phyloP scores from a whole-genome alignment of 2,113 vertebrate genomes.

The Barnardius zonarius region DNA sequence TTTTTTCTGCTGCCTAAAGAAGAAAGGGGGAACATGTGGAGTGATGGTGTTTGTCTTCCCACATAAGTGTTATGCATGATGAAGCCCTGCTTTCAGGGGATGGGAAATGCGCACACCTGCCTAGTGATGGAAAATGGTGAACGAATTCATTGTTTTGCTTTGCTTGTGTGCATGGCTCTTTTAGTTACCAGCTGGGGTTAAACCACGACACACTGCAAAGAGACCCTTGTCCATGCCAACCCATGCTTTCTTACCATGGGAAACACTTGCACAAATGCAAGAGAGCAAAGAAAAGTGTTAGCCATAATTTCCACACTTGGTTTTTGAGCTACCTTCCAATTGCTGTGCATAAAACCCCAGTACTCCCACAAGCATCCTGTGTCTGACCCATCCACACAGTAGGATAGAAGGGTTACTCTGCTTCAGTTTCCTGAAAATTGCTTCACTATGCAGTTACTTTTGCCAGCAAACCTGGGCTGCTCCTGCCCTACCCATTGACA shows the following conservation, averaged over 20 bases:
- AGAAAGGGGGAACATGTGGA: not conserved
- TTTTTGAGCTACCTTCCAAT: not conserved
- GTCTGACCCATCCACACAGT: not conserved
- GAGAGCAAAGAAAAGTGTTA: fast-evolving
- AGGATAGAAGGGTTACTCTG: not conserved
- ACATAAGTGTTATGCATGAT: not conserved
- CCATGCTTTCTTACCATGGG: not conserved
- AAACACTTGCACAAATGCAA: not conserved
- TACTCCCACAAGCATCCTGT: not conserved
- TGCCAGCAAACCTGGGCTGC: not conserved
- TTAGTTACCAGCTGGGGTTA: not conserved
- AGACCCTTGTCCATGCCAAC: not conserved
- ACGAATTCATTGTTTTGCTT: not conserved
- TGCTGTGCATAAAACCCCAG: not conserved
- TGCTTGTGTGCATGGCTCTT: not conserved
- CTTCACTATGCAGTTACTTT: not conserved
- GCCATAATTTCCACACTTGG: not conserved
- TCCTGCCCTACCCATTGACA: not conserved
- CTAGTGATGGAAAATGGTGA: not conserved
- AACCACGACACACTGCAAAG: not conserved
- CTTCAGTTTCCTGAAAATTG: not conserved
- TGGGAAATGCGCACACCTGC: not conserved
- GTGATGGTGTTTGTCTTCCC: not conserved
- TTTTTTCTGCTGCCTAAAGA: not conserved
- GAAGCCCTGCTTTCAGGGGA: not conserved